These are phyloP conservation scores for Drosophila gaucha DNA, from an alignment of 2,888 invertebrate genomes.

Conservation along the genomic window DNA sequence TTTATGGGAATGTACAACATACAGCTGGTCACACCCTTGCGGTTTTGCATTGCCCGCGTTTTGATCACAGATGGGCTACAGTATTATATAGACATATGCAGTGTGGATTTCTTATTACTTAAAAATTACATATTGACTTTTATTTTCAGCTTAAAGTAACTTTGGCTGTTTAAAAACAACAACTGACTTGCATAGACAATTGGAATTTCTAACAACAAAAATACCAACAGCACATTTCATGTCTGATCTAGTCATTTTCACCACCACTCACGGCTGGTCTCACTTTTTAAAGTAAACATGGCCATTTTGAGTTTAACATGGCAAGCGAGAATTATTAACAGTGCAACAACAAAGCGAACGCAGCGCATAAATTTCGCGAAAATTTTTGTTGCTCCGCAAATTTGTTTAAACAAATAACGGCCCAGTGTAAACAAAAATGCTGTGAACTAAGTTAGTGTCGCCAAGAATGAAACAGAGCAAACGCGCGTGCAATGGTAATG, in stretches of 20 bases:
- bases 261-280: background rate
- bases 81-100: too few relatives aligned
- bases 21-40: too few relatives aligned
- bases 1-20: too few relatives aligned
- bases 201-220: background rate
- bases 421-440: constrained; percentile 48
- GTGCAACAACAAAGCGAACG: constrained; percentile 56
- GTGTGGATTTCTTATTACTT: too few relatives aligned
- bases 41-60: background rate
- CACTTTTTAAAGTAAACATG: constrained; percentile 10
- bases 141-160: too few relatives aligned
- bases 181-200: background rate
- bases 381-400: constrained; percentile 20
- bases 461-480: constrained; percentile 10
- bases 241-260: background rate
- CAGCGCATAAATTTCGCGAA: constrained; percentile 60
- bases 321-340: constrained; percentile 30
- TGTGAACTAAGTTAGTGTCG: constrained; percentile 21
- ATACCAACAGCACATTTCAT: constrained; percentile 11
- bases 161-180: too few relatives aligned
- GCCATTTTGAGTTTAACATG: constrained; percentile 47
- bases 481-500: constrained; percentile 44
- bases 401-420: constrained; percentile 54
- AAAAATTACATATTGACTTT: too few relatives aligned
- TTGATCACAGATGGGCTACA: background rate